Conservation (phyloP, 2,113 vertebrate genomes). For the Labrus mixtus region DNA sequence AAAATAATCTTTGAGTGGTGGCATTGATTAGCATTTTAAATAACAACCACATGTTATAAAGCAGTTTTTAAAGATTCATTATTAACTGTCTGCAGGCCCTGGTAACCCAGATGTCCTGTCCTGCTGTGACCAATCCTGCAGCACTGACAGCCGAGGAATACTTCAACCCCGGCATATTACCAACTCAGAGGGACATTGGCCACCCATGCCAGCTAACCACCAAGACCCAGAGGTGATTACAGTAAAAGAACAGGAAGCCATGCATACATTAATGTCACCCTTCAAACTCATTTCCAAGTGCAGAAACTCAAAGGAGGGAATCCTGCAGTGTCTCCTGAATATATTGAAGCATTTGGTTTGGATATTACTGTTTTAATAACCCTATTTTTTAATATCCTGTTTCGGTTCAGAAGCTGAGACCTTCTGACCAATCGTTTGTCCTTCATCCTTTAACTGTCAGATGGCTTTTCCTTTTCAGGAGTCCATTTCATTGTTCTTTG, state of each 20-base stretch:
- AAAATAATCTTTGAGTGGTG: background rate
- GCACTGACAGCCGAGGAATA: slow-evolving; percentile 97
- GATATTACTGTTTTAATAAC: background rate
- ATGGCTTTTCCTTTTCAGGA: slow-evolving; percentile 11
- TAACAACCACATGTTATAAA: background rate
- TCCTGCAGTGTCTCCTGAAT: slow-evolving; percentile 1
- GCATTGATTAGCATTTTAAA: background rate
- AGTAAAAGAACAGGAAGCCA: slow-evolving; percentile 5
- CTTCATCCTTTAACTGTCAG: background rate
- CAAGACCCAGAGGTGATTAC: slow-evolving; percentile 95
- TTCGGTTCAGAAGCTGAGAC: background rate
- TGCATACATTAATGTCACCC: background rate
- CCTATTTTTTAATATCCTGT: no score
- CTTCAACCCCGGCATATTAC: slow-evolving; percentile 91
- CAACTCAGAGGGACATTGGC: slow-evolving; percentile 92
- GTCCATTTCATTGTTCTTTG: background rate
- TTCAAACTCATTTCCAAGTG: slow-evolving; percentile 7
- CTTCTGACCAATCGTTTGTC: background rate
- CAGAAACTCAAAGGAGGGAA: slow-evolving; percentile 1
- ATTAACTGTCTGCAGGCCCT: slow-evolving; percentile 84
- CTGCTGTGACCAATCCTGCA: slow-evolving; percentile 89
- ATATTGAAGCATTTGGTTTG: background rate
- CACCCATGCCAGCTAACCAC: slow-evolving; percentile 96
- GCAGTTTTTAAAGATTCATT: background rate
- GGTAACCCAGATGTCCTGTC: slow-evolving; percentile 92